Base-by-base conservation (phyloP, 2,113 vertebrate genomes). In the Tonatia bakeri region DNA sequence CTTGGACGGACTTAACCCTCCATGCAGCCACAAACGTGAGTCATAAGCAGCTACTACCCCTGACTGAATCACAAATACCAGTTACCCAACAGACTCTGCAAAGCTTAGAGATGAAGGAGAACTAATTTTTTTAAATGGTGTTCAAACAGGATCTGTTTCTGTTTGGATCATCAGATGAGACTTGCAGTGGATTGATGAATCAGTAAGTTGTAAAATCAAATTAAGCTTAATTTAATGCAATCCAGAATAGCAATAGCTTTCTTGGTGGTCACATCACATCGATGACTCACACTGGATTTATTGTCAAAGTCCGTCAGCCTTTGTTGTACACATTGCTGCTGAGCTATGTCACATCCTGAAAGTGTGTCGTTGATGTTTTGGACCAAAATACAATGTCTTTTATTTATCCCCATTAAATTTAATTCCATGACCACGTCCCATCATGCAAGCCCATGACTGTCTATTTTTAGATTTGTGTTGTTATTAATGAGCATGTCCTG, bases 261-360 rank as follows among this genome's bases (percentile, higher is more conserved):
- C 45, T 69, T 61, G 17, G 45, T 54, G 59, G 43, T 75, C 75
- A 61, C 10, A 70, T 70, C 59, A 64, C 77, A 54, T 70, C 14
- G 0, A 11, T 91, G 88, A 91, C 76, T 96, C 88, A 77, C 16
- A 8, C 1, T 45, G 61, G 76, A 43, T 72, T 77, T 72, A 72
- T 26, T 54, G 52, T 87, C 69, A 67, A 73, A 69, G 83, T 61
- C 59, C 64, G n/a, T 87, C 50, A 61, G 15, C 54, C 31, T 87
- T 81, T 69, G 83, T 70, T 19, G 38, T 11, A 61, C 15, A 11
- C 33, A 70, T 26, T 7, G 1, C 31, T 64, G 28, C 69, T 76
- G 83, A 91, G 82, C 67, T 38, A 52, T 52, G 50, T 91, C 92
- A 87, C 83, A 94, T 45, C 69, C 88, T 88, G 70, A 91, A 61